Evolutionary conservation across 2,797 vertebrate genomes (phyloP).

Genomic region (Bradypodion ventrale): DNA sequence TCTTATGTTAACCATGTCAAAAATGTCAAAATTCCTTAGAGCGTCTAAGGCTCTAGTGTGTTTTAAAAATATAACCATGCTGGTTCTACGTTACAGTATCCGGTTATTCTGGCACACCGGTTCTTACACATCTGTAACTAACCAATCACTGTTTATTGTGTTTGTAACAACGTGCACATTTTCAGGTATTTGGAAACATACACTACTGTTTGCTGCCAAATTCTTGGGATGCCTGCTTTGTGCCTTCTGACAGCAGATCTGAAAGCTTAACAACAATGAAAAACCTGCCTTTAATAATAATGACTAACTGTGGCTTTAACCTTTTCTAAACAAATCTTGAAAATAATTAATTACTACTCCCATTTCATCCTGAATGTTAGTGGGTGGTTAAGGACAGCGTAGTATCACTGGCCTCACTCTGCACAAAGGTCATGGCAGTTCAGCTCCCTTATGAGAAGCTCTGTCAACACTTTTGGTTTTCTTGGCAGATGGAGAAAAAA

Average conservation of each 20-base stretch:
- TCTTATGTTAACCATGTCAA: too few relatives aligned
- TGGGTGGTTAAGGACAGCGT: background rate
- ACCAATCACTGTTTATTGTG: background rate
- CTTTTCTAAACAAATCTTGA: constrained; percentile 1
- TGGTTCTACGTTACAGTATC: background rate
- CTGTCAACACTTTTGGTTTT: background rate
- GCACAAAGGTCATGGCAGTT: constrained; percentile 14
- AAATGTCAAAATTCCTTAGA: background rate
- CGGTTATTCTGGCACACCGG: background rate
- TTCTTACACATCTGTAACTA: background rate
- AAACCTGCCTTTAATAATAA: background rate
- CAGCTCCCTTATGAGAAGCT: background rate
- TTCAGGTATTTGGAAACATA: background rate
- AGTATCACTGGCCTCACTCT: background rate
- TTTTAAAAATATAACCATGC: background rate
- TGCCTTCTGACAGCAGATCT: background rate
- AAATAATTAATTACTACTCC: background rate
- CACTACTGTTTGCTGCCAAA: background rate
- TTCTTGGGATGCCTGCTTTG: background rate
- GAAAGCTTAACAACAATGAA: background rate
- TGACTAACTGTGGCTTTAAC: background rate
- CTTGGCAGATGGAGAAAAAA: background rate
- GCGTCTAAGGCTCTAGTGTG: background rate
- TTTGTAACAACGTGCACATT: background rate
- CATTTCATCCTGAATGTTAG: background rate